Base-by-base conservation (phyloP, 2,888 invertebrate genomes). In the Cephonodes hylas region DNA sequence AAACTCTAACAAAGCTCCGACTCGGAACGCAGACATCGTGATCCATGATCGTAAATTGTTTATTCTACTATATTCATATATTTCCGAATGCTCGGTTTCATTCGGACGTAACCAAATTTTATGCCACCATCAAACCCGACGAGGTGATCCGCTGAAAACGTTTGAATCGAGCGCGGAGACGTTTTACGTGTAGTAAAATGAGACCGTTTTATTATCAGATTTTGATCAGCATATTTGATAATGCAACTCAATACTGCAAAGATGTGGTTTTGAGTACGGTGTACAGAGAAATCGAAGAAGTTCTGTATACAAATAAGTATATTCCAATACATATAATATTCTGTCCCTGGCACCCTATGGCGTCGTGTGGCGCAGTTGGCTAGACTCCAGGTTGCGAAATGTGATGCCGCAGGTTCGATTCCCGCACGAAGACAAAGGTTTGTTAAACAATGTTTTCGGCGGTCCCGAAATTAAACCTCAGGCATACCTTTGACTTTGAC, bases 51-150 rank as follows among this genome's bases (percentile, higher is more conserved):
- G 64, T 71, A 66, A 71, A 69, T 67, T 60, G 42, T 64, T 64
- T 63, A 65, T 68, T 58, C 59, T 59, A 44, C 23, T 56, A 38
- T 56, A 62, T 59, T 57, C 45, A 46, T 58, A 59, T 42, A 45
- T 22, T 25, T 59, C 31, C 42, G 59, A 20, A n/a, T 61, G 59
- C 63, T 66, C 59, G 66, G 60, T 69, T 66, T n/a, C 53, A 73
- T 77, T 75, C 62, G 60, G 72, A 73, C 66, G 74, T 71, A 42
- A 76, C 81, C 65, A 79, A 76, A 66, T 65, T 77, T 80, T 79
- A 80, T 76, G 69, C 59, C 60, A 23, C 64, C 67, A 73, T 79
- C 72, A 76, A 77, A 69, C 60, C 61, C 63, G 61, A 60, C 63
- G 61, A 61, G 59, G 64, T 56, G 61, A 60, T 60, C 60, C 25